Evolutionary conservation across 2,888 invertebrate species (phyloP).

Genomic region (Hoplodrina ambigua): DNA sequence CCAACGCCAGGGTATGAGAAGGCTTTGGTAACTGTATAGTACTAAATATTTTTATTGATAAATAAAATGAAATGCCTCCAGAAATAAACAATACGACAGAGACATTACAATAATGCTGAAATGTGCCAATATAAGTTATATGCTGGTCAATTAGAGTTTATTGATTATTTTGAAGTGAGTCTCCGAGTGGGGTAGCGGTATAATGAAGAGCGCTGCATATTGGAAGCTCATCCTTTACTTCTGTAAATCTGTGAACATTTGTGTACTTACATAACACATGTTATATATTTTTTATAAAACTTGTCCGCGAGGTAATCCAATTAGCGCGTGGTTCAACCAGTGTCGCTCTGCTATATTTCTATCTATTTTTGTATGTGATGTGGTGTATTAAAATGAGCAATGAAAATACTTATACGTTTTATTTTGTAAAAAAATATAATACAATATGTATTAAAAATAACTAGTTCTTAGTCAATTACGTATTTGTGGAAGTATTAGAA

Average conservation of each 20-base stretch:
- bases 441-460: constrained; percentile 37
- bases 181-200: too few species aligned
- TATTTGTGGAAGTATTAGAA: constrained; percentile 8
- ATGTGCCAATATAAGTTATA: background rate
- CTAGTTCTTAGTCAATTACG: constrained; percentile 36
- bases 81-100: too few species aligned
- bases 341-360: constrained; percentile 54
- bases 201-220: too few species aligned
- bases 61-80: too few species aligned
- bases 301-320: constrained; percentile 22
- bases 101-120: background rate
- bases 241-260: constrained; percentile 25
- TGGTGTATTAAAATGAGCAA: constrained; percentile 62
- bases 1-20: background rate
- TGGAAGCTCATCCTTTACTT: constrained; percentile 8
- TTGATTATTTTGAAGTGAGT: background rate
- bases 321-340: constrained; percentile 13
- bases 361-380: constrained; percentile 67
- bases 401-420: constrained; percentile 51
- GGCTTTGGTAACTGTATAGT: background rate
- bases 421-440: constrained; percentile 51
- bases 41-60: too few species aligned
- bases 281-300: constrained; percentile 52
- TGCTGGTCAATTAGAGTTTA: background rate
- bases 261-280: constrained; percentile 28